These are phyloP conservation scores for Cheilosia urbana DNA, from an alignment of 2,888 invertebrate genomes.

Conservation along the genomic window DNA sequence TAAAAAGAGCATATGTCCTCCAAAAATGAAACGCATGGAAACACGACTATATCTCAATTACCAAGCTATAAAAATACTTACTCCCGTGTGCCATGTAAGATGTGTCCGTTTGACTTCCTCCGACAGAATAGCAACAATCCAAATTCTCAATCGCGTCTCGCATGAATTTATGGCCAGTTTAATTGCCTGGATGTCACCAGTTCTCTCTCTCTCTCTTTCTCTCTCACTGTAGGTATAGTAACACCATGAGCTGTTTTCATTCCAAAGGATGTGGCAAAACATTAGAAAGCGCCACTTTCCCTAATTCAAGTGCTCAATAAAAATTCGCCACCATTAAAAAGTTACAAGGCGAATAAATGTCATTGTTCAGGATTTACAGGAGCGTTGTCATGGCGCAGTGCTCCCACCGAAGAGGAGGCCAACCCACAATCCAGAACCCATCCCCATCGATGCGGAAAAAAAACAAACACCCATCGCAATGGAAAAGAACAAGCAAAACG, in stretches of 20 bases:
- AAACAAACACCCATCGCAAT: not conserved
- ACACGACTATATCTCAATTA: constrained; percentile 7
- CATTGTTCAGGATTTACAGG: constrained; percentile 44
- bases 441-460: not conserved
- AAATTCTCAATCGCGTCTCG: constrained; percentile 12
- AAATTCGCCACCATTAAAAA: constrained; percentile 43
- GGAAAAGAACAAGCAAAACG: not conserved
- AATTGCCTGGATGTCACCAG: constrained; percentile 30
- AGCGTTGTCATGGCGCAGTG: constrained; percentile 9
- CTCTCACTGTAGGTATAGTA: constrained; percentile 2
- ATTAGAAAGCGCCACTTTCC: constrained; percentile 32
- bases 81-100: not conserved
- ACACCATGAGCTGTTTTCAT: not conserved
- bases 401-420: not conserved
- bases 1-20: no score
- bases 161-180: constrained; percentile 42
- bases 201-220: not conserved
- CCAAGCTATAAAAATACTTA: constrained; percentile 20
- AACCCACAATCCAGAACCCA: not conserved
- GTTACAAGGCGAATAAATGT: constrained; percentile 50
- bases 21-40: no score
- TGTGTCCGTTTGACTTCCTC: constrained; percentile 1
- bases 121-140: not conserved
- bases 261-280: not conserved
- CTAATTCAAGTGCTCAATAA: constrained; percentile 44